A percentile compares a stretch with the other conserved stretches of the same genome.
Conservation (phyloP, 35 echinoderm and acorn worm species). For the Heliocidaris tuberculata region DNA sequence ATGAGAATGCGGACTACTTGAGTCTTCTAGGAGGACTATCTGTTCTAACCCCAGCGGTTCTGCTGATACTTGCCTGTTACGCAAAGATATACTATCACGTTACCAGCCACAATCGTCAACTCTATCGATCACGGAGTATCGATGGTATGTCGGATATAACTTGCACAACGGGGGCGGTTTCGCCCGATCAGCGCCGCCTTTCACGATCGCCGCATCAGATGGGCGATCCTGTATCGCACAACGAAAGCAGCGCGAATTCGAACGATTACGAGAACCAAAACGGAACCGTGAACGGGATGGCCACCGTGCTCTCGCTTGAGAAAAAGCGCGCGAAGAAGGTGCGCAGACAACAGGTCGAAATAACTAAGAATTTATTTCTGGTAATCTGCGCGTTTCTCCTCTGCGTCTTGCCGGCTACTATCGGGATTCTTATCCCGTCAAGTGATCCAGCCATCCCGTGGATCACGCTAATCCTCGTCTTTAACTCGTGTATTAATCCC, state of each 20-base stretch:
- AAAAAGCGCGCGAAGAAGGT: constrained; percentile 31
- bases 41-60: neutral
- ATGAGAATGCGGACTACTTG: neutral
- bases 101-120: constrained; percentile 27
- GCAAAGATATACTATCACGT: constrained; percentile 36
- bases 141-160: constrained; percentile 35
- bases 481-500: constrained; percentile 62
- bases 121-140: constrained; percentile 21
- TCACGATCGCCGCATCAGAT: neutral
- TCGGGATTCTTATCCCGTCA: constrained; percentile 42
- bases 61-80: constrained; percentile 17
- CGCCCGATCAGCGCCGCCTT: neutral
- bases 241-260: constrained; percentile 7
- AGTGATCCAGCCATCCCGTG: constrained; percentile 58
- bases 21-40: neutral
- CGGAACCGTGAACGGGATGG: neutral
- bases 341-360: constrained; percentile 40
- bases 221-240: neutral
- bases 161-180: neutral
- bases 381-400: constrained; percentile 53
- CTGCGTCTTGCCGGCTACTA: constrained; percentile 52
- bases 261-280: constrained; percentile 22
- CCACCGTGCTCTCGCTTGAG: constrained; percentile 31
- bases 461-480: constrained; percentile 39
- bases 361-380: constrained; percentile 59